Conservation (phyloP, 2,888 invertebrate species). For the Caradrina clavipalpis region DNA sequence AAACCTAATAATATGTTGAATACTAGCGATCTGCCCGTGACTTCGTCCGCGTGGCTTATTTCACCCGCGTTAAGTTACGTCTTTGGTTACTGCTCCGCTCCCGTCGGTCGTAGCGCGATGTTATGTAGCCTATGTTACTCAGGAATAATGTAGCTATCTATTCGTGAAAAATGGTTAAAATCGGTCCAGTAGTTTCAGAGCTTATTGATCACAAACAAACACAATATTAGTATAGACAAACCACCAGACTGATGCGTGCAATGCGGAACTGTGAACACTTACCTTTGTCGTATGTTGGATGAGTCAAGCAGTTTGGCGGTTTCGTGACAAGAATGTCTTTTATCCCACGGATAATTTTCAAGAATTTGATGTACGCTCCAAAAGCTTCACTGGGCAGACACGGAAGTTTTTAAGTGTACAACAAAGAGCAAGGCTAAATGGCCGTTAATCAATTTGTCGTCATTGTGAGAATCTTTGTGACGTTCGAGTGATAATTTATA, state of each 20-base stretch:
- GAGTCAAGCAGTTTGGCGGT: conserved; percentile 78
- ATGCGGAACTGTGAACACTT: not conserved
- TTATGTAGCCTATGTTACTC: too few species aligned
- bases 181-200: too few species aligned
- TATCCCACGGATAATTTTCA: conserved; percentile 64
- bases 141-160: too few species aligned
- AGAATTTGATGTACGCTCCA: conserved; percentile 65
- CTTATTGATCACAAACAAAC: too few species aligned
- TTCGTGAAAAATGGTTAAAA: too few species aligned
- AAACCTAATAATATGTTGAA: too few species aligned
- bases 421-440: conserved; percentile 65
- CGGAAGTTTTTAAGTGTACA: conserved; percentile 67
- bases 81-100: too few species aligned
- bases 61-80: too few species aligned
- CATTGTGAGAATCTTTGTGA: conserved; percentile 53
- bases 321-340: conserved; percentile 83
- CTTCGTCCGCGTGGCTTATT: too few species aligned
- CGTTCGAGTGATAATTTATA: conserved; percentile 44
- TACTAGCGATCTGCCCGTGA: too few species aligned
- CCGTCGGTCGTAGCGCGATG: too few species aligned
- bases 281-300: conserved; percentile 75
- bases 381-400: conserved; percentile 55
- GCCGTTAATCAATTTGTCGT: conserved; percentile 62
- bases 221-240: too few species aligned
- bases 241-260: not conserved